Evolutionary conservation across 2,888 invertebrate species (phyloP).

Genomic region (Phengaris alcon): DNA sequence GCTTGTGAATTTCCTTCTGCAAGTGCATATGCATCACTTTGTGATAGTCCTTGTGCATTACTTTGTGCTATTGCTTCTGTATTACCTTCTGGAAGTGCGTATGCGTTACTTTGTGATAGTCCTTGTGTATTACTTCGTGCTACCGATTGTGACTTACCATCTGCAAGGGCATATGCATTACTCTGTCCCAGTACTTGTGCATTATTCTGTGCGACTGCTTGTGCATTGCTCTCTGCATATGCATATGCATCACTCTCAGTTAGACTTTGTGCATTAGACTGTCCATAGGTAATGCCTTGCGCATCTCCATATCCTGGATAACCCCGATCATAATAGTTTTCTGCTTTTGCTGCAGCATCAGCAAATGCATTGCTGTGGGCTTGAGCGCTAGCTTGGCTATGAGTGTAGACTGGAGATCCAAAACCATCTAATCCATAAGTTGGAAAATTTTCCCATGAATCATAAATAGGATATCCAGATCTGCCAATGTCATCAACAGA

Average conservation of each 20-base stretch:
- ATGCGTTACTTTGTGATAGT: background rate
- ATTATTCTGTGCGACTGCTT: background rate
- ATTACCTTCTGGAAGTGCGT: background rate
- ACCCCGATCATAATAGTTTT: background rate
- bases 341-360: background rate
- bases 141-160: background rate
- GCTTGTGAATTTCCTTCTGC: background rate
- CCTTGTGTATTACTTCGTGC: background rate
- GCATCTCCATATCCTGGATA: background rate
- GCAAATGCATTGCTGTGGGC: background rate
- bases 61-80: background rate
- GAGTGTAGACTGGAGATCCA: background rate
- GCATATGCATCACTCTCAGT: background rate
- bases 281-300: background rate
- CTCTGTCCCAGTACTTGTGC: background rate
- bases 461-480: constrained; percentile 9
- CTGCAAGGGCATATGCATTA: background rate
- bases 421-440: background rate
- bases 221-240: background rate
- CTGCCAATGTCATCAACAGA: constrained; percentile 3
- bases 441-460: background rate
- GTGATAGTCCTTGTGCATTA: background rate
- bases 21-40: background rate
- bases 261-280: constrained; percentile 2
- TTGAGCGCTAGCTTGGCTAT: background rate